phyloP scores from a whole-genome alignment of 1,140 invertebrate species.

The Eufriesea mexicana region DNA sequence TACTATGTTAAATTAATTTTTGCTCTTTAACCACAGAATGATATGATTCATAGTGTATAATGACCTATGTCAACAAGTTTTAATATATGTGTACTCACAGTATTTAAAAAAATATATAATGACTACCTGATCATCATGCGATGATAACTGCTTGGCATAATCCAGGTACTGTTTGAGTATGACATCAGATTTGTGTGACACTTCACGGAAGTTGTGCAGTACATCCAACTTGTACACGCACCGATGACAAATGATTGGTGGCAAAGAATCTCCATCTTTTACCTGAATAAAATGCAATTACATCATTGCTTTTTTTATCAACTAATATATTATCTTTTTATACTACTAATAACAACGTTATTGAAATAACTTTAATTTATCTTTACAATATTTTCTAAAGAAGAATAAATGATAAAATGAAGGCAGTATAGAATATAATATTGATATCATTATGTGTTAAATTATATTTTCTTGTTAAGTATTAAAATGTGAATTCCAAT shows the following conservation, averaged over 20 bases:
- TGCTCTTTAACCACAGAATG: slow-evolving; percentile 17
- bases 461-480: neutral
- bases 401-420: neutral
- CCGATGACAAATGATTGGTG: slow-evolving; percentile 81
- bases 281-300: slow-evolving; percentile 74
- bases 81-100: neutral
- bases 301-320: neutral
- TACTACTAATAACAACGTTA: neutral
- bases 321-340: neutral
- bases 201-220: slow-evolving; percentile 81
- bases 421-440: neutral
- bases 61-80: neutral
- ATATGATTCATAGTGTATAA: slow-evolving; percentile 7
- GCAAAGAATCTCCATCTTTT: slow-evolving; percentile 81
- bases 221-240: slow-evolving; percentile 82
- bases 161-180: slow-evolving; percentile 83
- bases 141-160: slow-evolving; percentile 80
- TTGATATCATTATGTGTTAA: neutral
- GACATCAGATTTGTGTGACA: slow-evolving; percentile 81
- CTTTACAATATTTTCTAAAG: neutral
- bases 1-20: slow-evolving; percentile 68
- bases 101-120: slow-evolving; percentile 11
- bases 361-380: neutral
- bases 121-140: slow-evolving; percentile 76
- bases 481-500: neutral